Percentiles rank a stretch among this genome's conserved stretches.
These are phyloP conservation scores for Philhelius pedissequus DNA, from an alignment of 2,888 invertebrate genomes.

Conservation along the genomic window DNA sequence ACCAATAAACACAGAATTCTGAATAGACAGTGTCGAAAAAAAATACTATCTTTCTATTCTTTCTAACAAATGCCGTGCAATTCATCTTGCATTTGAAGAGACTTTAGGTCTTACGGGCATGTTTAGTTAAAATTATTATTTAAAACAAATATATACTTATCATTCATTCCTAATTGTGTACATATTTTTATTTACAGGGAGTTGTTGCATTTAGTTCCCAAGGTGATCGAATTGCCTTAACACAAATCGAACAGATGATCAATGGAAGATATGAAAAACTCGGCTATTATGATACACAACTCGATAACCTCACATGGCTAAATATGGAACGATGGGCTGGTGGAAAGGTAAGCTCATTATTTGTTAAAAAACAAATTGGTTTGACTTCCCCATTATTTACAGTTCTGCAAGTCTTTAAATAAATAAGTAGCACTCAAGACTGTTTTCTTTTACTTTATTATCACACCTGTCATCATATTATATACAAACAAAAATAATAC, in stretches of 20 bases:
- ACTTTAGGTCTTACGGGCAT: no score
- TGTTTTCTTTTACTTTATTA: background rate
- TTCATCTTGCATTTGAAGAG: no score
- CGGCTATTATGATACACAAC: conserved; percentile 97
- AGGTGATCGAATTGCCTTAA: conserved; percentile 98
- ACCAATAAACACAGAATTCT: no score
- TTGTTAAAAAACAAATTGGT: background rate
- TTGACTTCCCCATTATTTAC: background rate
- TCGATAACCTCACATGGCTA: conserved; percentile 96
- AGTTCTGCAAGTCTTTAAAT: background rate
- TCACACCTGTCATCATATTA: background rate
- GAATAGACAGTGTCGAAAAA: no score
- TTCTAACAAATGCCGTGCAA: no score
- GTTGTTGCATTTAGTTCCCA: conserved; percentile 98
- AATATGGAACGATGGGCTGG: conserved; percentile 95
- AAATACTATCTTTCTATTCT: no score
- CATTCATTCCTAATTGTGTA: background rate
- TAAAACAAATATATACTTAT: no score
- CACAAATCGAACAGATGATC: conserved; percentile 98
- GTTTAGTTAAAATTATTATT: no score
- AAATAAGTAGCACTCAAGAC: background rate
- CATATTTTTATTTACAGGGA: conserved; percentile 83
- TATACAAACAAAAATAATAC: background rate
- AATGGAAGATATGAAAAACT: conserved; percentile 96
- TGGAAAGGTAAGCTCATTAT: conserved; percentile 79